Percentiles rank a stretch among this genome's conserved stretches.
Conservation (phyloP, 2,797 vertebrate species). For the Ceyx erithaca region DNA sequence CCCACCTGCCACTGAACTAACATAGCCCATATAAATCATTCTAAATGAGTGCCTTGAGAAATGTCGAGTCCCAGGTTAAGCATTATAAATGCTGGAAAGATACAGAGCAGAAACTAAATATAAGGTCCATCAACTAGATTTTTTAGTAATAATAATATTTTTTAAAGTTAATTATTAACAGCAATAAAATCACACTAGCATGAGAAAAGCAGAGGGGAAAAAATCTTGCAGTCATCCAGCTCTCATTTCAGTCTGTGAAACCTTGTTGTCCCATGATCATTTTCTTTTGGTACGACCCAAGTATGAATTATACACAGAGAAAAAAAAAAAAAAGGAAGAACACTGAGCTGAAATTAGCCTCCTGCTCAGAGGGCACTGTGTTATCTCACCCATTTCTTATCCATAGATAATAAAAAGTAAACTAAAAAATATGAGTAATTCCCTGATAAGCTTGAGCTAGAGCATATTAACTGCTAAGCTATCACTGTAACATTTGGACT, state of each 20-base stretch:
- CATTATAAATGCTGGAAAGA: constrained; percentile 26
- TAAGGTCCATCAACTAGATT: neutral
- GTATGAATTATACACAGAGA: neutral
- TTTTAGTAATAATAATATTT: neutral
- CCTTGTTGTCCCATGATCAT: neutral
- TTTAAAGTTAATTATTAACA: neutral
- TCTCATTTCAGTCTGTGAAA: neutral
- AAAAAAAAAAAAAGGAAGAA: neutral
- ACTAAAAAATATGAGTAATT: neutral
- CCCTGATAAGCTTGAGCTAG: neutral
- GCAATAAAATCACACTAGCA: neutral
- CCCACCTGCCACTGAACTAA: constrained; percentile 16
- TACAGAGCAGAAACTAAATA: constrained; percentile 1
- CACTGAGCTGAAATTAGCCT: neutral
- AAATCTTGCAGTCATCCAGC: neutral
- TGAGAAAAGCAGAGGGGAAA: neutral
- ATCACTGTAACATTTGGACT: neutral
- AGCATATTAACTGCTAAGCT: neutral
- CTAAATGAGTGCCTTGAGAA: constrained; percentile 41
- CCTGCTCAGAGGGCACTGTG: neutral
- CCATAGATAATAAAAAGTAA: neutral
- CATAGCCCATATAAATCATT: constrained; percentile 43
- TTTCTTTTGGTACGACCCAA: neutral
- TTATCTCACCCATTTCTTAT: neutral
- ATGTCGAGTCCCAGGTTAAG: constrained; percentile 20